These are phyloP conservation scores for Morinoia aosen DNA, from an alignment of 2,888 invertebrate genomes.

Conservation along the genomic window DNA sequence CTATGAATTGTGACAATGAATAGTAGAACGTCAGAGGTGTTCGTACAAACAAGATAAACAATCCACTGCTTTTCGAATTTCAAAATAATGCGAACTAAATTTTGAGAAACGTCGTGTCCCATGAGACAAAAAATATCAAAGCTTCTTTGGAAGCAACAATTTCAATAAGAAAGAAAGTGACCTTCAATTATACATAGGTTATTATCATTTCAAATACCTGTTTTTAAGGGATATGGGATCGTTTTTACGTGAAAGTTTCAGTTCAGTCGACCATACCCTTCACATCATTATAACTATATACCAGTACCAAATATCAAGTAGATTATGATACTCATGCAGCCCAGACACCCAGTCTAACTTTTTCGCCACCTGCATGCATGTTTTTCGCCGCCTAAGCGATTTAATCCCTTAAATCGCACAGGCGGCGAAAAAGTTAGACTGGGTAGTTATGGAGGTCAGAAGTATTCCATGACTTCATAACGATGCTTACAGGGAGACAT, in stretches of 20 bases:
- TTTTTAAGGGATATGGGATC: not conserved
- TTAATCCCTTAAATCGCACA: no score
- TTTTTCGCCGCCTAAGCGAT: no score
- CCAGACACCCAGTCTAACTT: no score
- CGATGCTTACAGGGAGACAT: no score
- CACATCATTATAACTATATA: no score
- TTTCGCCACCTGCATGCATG: no score
- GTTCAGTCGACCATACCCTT: not conserved
- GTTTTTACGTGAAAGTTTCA: not conserved
- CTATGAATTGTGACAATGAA: not conserved
- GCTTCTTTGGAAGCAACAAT: not conserved
- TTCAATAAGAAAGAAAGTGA: not conserved
- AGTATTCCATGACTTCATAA: no score
- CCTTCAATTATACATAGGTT: not conserved
- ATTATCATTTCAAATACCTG: not conserved
- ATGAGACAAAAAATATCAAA: not conserved
- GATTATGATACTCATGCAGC: no score
- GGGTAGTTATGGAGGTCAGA: no score
- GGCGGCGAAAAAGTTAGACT: no score
- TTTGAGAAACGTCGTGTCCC: not conserved
- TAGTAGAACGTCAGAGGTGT: not conserved
- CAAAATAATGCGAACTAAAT: not conserved
- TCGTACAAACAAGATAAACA: not conserved
- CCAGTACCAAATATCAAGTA: no score
- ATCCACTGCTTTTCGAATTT: not conserved